These are phyloP conservation scores for Clunio marinus DNA, from an alignment of 2,888 invertebrate genomes.

Conservation along the genomic window DNA sequence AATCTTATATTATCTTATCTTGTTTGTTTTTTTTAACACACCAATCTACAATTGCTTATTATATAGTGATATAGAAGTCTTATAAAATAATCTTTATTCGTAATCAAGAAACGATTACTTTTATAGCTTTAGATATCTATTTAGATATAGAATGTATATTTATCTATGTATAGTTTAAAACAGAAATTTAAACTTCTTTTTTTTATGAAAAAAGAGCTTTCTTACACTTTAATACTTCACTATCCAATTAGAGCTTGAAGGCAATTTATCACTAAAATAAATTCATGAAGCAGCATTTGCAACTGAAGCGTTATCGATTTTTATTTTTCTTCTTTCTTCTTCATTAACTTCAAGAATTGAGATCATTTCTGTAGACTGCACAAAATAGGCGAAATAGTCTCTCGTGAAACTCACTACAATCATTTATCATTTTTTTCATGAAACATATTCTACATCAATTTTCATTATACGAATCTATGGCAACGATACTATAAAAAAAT, in stretches of 20 bases:
- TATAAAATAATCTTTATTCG: too few species aligned
- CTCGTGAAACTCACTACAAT: conserved; percentile 8
- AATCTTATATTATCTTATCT: too few species aligned
- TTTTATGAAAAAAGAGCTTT: too few species aligned
- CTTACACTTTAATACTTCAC: background rate
- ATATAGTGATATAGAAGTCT: too few species aligned
- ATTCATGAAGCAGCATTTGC: conserved; percentile 26
- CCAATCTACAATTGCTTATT: too few species aligned
- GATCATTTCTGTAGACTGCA: background rate
- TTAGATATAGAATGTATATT: too few species aligned
- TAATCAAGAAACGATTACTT: too few species aligned
- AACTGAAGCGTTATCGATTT: conserved; percentile 34
- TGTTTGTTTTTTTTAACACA: too few species aligned
- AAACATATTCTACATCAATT: conserved; percentile 38
- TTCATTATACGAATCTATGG: conserved; percentile 37
- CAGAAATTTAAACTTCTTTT: too few species aligned
- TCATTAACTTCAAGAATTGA: conserved; percentile 25
- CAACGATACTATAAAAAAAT: conserved; percentile 35
- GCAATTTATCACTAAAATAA: conserved; percentile 30
- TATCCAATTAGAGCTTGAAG: conserved; percentile 34
- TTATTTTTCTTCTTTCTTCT: conserved; percentile 11
- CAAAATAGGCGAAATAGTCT: too few species aligned
- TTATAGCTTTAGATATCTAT: too few species aligned
- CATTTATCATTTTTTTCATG: conserved; percentile 36
- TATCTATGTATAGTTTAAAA: too few species aligned